Evolutionary conservation across 1,140 invertebrate genomes (phyloP), one percentile per base, ranked within the genome.

Genomic region (Drosophila bipectinata): DNA sequence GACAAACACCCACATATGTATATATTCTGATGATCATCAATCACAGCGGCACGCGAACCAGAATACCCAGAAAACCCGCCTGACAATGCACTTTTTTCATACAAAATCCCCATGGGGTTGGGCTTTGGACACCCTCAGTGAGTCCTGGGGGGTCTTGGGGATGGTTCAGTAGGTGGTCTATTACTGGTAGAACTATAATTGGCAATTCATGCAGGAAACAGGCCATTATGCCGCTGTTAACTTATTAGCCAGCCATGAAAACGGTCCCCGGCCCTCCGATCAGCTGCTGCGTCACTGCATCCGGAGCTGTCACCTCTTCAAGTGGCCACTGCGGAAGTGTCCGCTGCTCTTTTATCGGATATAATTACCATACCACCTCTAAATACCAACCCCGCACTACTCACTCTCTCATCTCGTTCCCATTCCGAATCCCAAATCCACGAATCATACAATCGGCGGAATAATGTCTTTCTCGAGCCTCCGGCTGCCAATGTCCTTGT

Each of bases 181-280:
- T 3, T n/a, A 55, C 24, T 68, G 63, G 64, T 57, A 56, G 44
- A 68, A 69, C 66, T 79, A 77, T 87, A 85, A 90, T 85, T 85
- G 83, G 66, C 89, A 83, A 91, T 84, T 91, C 89, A 91, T 85
- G 88, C 89, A 90, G 89, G 89, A 91, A 91, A 91, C 89, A 87
- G 79, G 69, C 76, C 69, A 87, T 90, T 91, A 89, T 87, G 72
- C 68, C 63, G 89, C 72, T 74, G 69, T 90, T 90, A 82, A 77
- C 81, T 90, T 84, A 90, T 81, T 90, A 82, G 81, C 67, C 81
- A 56, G 61, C 82, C 81, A 85, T 78, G 84, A 82, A 79, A 84
- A 77, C 69, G 69, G 54, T 66, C 44, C 61, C 54, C 44, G 9
- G 44, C 18, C 44, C 66, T 52, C 24, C 37, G 47, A 72, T 71